Conservation (phyloP, 1,140 invertebrate species). For the Goniozus legneri region DNA sequence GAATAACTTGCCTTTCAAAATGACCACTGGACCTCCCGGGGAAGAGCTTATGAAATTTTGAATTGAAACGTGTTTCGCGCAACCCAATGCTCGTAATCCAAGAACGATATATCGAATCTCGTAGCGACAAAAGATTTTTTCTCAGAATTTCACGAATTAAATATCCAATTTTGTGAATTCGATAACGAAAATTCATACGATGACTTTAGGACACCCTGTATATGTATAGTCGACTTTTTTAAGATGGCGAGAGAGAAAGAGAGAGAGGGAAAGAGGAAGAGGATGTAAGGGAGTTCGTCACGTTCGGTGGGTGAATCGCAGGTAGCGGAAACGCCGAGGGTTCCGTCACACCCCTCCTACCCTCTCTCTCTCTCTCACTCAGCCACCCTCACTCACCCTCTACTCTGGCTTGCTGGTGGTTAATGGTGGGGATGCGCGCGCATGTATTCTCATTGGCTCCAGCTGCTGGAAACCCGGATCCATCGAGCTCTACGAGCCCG, state of each 20-base stretch:
- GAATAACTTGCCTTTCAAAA: too few relatives aligned
- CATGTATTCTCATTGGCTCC: conserved; percentile 3
- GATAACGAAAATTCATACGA: too few relatives aligned
- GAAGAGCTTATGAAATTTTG: too few relatives aligned
- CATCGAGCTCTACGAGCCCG: conserved; percentile 14
- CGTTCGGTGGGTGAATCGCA: conserved; percentile 3
- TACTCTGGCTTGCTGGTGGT: neutral
- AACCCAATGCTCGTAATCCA: too few relatives aligned
- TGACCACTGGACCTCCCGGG: too few relatives aligned
- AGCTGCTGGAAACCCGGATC: conserved; percentile 13
- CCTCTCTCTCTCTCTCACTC: conserved; percentile 8
- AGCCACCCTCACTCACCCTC: conserved; percentile 16
- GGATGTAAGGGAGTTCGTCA: neutral
- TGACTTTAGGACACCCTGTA: too few relatives aligned
- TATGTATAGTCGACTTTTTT: too few relatives aligned
- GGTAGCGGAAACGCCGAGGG: conserved; percentile 5
- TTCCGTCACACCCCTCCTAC: neutral
- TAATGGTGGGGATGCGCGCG: conserved; percentile 11
- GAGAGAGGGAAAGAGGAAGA: conserved; percentile 9
- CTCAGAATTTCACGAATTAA: too few relatives aligned
- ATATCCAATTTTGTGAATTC: too few relatives aligned
- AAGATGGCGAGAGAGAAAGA: conserved; percentile 5
- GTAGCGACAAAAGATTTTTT: too few relatives aligned
- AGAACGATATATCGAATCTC: too few relatives aligned
- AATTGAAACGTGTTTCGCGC: too few relatives aligned